Evolutionary conservation across 2,113 vertebrate genomes (phyloP), one percentile per base, ranked within the genome.

Genomic region (Scomber colias): DNA sequence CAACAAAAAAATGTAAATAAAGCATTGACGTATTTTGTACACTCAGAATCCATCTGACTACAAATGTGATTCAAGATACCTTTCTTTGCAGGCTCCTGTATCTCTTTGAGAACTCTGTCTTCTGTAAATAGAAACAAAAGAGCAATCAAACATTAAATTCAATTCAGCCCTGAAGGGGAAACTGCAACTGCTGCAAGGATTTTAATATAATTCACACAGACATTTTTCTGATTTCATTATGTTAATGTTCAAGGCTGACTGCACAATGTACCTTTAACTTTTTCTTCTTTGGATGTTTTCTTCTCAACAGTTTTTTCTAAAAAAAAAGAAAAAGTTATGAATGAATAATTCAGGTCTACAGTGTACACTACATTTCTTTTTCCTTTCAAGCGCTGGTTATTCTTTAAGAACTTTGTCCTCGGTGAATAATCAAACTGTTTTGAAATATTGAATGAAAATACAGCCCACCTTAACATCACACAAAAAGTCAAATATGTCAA

Each of bases 61-160:
- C 5, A 54, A n/a, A 59, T 27, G 9, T 10, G 30, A 30, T 27
- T 35, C 3, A 70, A 8, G 0, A 0, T 82, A 92, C 90, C 87
- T 92, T 83, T 91, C 60, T 87, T 90, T 68, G 67, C 74, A n/a
- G 87, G 24, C 51, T 71, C 40, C 53, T 89, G 87, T 64, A 81
- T 85, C 65, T 91, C 88, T 72, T 83, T 90, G 4, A 92, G 90
- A 82, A 90, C 48, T 66, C 86, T 79, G 15, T 78, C 86, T 27
- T 83, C 92, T 93, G 81, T 17, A 45, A 73, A 69, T 2, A 21
- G 14, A 10, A 74, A 72, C 1, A 40, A 27, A 68, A 54, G 10
- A 11, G 16, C 2, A 57, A 30, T 46, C 0, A 51, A 66, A n/a
- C 7, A 31, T n/a, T 35, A 5, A 13, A 35, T 35, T 35, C 5